phyloP scores from a whole-genome alignment of 2,113 vertebrate genomes.

The Sturnira hondurensis region DNA sequence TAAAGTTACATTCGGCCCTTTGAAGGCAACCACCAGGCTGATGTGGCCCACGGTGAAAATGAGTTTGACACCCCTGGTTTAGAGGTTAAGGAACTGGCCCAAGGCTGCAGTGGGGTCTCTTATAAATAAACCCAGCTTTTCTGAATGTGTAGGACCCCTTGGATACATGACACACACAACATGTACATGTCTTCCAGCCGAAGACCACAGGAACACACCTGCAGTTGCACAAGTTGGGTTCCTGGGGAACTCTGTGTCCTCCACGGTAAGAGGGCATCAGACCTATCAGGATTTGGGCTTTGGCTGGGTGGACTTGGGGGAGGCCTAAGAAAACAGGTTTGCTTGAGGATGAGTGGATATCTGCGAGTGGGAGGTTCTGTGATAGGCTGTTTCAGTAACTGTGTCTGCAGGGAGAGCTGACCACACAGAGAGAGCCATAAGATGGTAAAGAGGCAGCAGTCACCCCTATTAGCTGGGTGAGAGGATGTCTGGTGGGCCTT shows the following conservation, averaged over 20 bases:
- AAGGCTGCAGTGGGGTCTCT: background rate
- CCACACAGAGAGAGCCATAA: background rate
- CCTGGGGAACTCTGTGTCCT: rapidly evolving
- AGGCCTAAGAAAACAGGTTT: background rate
- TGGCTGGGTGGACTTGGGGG: background rate
- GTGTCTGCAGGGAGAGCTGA: background rate
- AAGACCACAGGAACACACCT: background rate
- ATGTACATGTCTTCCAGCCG: background rate
- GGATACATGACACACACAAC: background rate
- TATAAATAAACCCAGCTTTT: background rate
- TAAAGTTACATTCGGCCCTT: no score
- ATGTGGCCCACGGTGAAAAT: no score
- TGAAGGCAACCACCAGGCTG: no score
- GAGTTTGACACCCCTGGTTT: no score
- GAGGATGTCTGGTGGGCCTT: background rate
- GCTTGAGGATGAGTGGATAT: background rate
- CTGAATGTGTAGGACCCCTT: background rate
- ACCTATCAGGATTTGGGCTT: background rate
- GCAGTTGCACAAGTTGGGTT: background rate
- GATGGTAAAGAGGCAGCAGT: background rate
- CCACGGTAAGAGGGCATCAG: background rate
- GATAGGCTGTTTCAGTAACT: background rate
- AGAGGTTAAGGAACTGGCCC: background rate
- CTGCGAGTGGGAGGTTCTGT: background rate
- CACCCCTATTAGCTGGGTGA: background rate